Evolutionary conservation across 2,797 vertebrate genomes (phyloP).

Genomic region (Orestias chungarensis): DNA sequence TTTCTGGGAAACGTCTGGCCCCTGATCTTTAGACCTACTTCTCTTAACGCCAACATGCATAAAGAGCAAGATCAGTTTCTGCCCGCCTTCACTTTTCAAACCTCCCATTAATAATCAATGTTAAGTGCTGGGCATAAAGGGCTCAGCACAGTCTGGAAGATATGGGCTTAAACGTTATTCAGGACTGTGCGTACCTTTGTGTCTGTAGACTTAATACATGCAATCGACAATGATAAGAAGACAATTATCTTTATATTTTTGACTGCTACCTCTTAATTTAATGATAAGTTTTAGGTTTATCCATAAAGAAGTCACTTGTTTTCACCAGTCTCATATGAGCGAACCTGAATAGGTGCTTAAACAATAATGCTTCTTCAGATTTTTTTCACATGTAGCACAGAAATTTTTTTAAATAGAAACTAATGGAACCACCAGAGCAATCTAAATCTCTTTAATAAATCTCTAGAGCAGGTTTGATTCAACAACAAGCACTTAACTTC

Average conservation of each 20-base stretch:
- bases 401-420: not conserved
- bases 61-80: constrained; percentile 61
- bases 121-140: constrained; percentile 73
- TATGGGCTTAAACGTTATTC: constrained; percentile 51
- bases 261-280: constrained; percentile 23
- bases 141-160: constrained; percentile 45
- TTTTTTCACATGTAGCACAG: not conserved
- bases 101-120: constrained; percentile 79
- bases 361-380: not conserved
- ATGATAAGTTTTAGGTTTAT: constrained; percentile 18
- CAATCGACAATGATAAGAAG: constrained; percentile 71
- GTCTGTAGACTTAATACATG: constrained; percentile 29
- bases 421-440: not conserved
- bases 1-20: constrained; percentile 60
- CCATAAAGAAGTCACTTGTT: not conserved
- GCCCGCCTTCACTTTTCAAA: constrained; percentile 52
- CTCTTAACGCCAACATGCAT: constrained; percentile 58
- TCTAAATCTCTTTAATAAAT: not conserved
- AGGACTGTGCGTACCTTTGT: constrained; percentile 3
- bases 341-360: not conserved
- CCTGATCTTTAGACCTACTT: constrained; percentile 36
- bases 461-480: not conserved
- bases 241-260: constrained; percentile 63
- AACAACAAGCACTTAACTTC: too few relatives aligned
- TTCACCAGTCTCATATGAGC: not conserved